Percentiles rank a stretch among this genome's conserved stretches.
Evolutionary conservation across 1,140 invertebrate genomes (phyloP).

Genomic region (Alviniconcha marisindica): DNA sequence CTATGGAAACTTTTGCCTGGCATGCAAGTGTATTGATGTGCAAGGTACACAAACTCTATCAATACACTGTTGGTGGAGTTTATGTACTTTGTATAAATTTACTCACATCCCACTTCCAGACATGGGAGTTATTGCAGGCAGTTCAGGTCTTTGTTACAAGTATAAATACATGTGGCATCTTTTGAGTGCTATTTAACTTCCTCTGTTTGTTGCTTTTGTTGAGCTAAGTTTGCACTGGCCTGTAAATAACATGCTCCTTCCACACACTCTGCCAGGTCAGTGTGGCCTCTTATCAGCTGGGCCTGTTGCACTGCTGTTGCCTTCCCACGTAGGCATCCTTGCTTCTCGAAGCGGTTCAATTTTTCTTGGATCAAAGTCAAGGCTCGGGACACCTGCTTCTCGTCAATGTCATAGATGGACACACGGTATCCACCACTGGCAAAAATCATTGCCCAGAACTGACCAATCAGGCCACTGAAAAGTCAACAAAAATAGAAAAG

Average conservation of each 20-base stretch:
- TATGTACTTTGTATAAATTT: too few relatives aligned
- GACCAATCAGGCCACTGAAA: constrained; percentile 66
- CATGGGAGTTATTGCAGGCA: too few relatives aligned
- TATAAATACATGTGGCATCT: too few relatives aligned
- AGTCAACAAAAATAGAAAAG: constrained; percentile 6
- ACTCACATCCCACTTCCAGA: too few relatives aligned
- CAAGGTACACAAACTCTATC: too few relatives aligned
- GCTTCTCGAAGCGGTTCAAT: constrained; percentile 83
- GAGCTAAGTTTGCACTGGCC: constrained; percentile 36
- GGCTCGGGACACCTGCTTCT: constrained; percentile 84
- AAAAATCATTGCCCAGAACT: constrained; percentile 67
- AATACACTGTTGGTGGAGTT: too few relatives aligned
- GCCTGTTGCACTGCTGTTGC: constrained; percentile 86
- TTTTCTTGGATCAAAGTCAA: constrained; percentile 85
- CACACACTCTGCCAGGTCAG: constrained; percentile 68
- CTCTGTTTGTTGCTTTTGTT: too few relatives aligned
- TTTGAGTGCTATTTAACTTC: too few relatives aligned
- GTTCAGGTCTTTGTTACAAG: too few relatives aligned
- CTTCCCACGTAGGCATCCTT: constrained; percentile 82
- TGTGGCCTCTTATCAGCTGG: constrained; percentile 81
- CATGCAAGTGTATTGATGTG: too few relatives aligned
- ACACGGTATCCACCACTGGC: constrained; percentile 88
- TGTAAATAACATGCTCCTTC: constrained; percentile 77
- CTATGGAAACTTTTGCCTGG: too few relatives aligned
- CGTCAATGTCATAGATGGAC: constrained; percentile 87